Base-by-base conservation (phyloP, 1,140 invertebrate genomes). In the Drosophila micromelanica region DNA sequence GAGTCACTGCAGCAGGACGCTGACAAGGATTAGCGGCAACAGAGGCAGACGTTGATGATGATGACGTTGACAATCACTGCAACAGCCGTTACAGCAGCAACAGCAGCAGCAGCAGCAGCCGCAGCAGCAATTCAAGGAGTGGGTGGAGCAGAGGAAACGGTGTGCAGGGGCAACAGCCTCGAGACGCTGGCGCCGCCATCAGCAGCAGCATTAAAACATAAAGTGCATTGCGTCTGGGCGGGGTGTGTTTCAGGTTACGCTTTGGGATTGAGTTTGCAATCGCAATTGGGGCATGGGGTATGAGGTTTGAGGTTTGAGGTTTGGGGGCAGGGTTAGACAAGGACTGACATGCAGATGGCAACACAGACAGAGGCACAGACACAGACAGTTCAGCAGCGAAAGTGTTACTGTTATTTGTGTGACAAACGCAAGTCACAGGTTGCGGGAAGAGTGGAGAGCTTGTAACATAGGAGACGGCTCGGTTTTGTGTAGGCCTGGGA, bases 161-260 rank as follows among this genome's bases (percentile, higher is more conserved):
- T 1, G 12, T 37, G 20, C 9, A 13, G 46, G n/a, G 40, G 37
- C 23, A 54, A 51, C 67, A 65, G 32, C 59, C 55, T 76, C 48
- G 67, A 82, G 70, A 61, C 56, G 51, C 23, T 74, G 79, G 72
- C 84, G 67, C 51, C 65, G 62, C 56, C 69, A 61, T 70, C 81
- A 81, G 51, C 46, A 81, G 60, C 46, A 87, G 74, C 49, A 80
- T 60, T 55, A 69, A 70, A 52, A 89, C 82, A 89, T 86, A 82
- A 87, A 89, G 79, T 89, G 79, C 82, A 86, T 73, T 87, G 78
- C 65, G 81, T 82, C 78, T 86, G 82, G 62, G 45, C 43, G 32
- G 49, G 63, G 73, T 57, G 64, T 72, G 80, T 61, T 76, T 69
- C 60, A 57, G 57, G 75, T 74, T 73, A 43, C 70, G 65, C 30